phyloP scores from a whole-genome alignment of 2,888 invertebrate species.

The Ichneumoninae sp. region DNA sequence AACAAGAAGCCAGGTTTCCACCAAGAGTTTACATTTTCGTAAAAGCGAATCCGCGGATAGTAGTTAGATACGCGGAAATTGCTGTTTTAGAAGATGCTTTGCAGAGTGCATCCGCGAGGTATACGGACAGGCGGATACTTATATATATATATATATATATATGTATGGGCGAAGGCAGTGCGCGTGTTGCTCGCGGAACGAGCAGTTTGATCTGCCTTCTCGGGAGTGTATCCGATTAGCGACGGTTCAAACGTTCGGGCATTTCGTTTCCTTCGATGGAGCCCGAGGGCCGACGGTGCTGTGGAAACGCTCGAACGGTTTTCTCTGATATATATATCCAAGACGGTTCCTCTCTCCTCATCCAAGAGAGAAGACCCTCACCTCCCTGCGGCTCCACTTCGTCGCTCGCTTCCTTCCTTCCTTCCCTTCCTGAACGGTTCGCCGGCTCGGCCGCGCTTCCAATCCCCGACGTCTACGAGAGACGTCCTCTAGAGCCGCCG shows the following conservation, averaged over 20 bases:
- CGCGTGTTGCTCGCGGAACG: conserved; percentile 32
- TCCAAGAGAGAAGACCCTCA: neutral
- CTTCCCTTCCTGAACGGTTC: conserved; percentile 50
- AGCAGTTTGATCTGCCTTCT: conserved; percentile 69
- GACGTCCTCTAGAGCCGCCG: conserved; percentile 36
- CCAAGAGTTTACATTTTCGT: conserved; percentile 1
- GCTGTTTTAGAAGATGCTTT: conserved; percentile 69
- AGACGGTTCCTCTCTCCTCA: conserved; percentile 26
- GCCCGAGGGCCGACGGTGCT: neutral
- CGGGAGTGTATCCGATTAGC: conserved; percentile 75
- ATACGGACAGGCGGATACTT: conserved; percentile 3
- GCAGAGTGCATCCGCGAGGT: neutral
- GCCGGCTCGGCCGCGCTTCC: conserved; percentile 38
- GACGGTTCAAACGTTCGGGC: conserved; percentile 70
- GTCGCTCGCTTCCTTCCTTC: conserved; percentile 43
- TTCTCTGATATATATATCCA: conserved; percentile 24
- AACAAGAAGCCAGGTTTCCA: neutral
- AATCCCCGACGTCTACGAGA: conserved; percentile 50
- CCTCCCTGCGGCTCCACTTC: conserved; percentile 21
- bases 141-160: conserved; percentile 8
- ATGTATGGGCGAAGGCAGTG: conserved; percentile 1
- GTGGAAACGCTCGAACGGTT: conserved; percentile 33
- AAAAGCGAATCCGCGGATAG: conserved; percentile 42
- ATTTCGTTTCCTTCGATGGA: conserved; percentile 45
- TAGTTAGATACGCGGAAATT: conserved; percentile 67